Conservation (phyloP, 1,140 invertebrate genomes). For the Vanessa atalanta region DNA sequence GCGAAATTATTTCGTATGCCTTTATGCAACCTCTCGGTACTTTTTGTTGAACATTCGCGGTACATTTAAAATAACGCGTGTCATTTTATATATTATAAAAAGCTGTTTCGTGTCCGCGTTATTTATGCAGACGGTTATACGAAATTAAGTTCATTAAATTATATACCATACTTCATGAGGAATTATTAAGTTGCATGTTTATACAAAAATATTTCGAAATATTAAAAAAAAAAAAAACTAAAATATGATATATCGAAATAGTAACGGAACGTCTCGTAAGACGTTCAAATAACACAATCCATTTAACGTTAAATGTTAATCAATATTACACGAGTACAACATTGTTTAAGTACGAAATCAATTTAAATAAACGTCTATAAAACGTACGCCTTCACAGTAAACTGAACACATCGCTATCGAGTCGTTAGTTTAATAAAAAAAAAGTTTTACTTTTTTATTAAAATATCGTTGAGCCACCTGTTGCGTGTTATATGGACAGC, state of each 20-base stretch:
- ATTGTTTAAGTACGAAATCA: no score
- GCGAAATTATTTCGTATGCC: constrained; percentile 15
- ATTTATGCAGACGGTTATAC: constrained; percentile 1
- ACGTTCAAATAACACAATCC: no score
- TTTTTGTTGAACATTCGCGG: constrained; percentile 8
- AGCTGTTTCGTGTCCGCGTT: background rate
- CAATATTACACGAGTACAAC: no score
- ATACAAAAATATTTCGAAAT: background rate
- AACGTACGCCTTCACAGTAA: background rate
- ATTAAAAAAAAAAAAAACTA: no score
- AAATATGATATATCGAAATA: no score
- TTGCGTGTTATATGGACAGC: constrained; percentile 41
- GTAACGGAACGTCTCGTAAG: no score
- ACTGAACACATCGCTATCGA: constrained; percentile 1
- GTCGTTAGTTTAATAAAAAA: constrained; percentile 9
- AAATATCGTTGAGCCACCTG: constrained; percentile 44
- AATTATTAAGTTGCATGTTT: background rate
- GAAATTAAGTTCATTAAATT: constrained; percentile 2
- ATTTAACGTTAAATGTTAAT: no score
- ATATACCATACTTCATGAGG: background rate
- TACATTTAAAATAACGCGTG: constrained; percentile 4
- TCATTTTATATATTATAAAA: constrained; percentile 12
- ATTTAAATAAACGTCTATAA: background rate
- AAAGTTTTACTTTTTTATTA: constrained; percentile 32
- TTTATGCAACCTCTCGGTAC: constrained; percentile 1